Percentiles rank a stretch among this genome's conserved stretches.
Evolutionary conservation across 2,797 vertebrate species (phyloP).

Genomic region (Hoplostethus mediterraneus): DNA sequence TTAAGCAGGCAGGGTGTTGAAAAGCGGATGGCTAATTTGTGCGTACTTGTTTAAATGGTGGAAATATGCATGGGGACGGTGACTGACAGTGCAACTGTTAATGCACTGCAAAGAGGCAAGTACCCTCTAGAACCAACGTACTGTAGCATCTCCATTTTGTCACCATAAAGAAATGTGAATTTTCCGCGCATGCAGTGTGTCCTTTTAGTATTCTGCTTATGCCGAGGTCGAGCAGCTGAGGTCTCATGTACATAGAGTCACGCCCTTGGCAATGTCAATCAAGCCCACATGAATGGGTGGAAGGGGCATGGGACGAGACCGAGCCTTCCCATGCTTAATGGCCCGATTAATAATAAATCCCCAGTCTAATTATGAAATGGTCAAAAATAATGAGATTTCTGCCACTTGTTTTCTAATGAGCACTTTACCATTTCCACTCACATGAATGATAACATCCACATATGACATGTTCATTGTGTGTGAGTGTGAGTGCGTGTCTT

Average conservation of each 20-base stretch:
- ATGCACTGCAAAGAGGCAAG: background rate
- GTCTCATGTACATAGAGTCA: constrained; percentile 61
- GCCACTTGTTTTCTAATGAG: constrained; percentile 69
- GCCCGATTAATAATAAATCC: constrained; percentile 75
- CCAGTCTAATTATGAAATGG: constrained; percentile 72
- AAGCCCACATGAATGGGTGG: constrained; percentile 46
- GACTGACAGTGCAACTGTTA: background rate
- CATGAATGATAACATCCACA: constrained; percentile 57
- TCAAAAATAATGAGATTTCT: constrained; percentile 74
- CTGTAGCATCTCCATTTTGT: background rate
- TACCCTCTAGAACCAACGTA: background rate
- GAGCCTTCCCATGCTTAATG: constrained; percentile 63
- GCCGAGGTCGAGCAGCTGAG: constrained; percentile 53
- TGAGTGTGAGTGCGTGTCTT: background rate
- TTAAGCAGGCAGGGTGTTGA: constrained; percentile 30
- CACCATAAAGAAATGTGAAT: constrained; percentile 12
- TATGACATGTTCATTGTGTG: constrained; percentile 27
- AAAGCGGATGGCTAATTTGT: constrained; percentile 31
- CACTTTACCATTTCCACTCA: constrained; percentile 51
- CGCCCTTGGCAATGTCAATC: constrained; percentile 66
- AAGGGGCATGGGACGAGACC: constrained; percentile 42
- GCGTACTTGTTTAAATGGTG: background rate
- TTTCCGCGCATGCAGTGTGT: constrained; percentile 25
- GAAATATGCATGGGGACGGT: constrained; percentile 6
- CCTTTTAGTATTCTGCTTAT: constrained; percentile 59